Base-by-base conservation (phyloP, 2,888 invertebrate genomes). In the Epsilonema sp. region DNA sequence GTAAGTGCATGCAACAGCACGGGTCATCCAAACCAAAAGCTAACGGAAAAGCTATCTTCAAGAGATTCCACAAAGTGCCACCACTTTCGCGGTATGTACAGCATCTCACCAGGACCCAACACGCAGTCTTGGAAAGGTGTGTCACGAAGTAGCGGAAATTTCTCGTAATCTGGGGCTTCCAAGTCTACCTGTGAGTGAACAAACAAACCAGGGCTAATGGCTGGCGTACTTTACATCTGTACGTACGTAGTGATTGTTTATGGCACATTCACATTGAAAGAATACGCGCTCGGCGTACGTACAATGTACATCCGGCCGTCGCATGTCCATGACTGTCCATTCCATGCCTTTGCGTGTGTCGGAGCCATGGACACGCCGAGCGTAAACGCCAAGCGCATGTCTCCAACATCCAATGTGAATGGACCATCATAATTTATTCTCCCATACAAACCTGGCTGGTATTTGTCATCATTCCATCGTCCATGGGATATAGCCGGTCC, bases 1-100 rank as follows among this genome's bases (percentile, higher is more conserved):
- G n/a, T n/a, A n/a, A n/a, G n/a, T n/a, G n/a, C n/a, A n/a, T n/a
- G n/a, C n/a, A n/a, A n/a, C n/a, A n/a, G n/a, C n/a, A n/a, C n/a
- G n/a, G n/a, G n/a, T n/a, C 31, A 16, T 31, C 55, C 56, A 44
- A 57, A 94, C 94, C 94, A 97, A 71, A 90, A 94, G 67, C 89
- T 92, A 1, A 94, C 81, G 19, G 92, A 92, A 67, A 92, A 89
- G 66, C 90, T 90, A 37, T 80, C 75, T 36, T 79, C 78, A 39
- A 89, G 70, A 1, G 90, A 80, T 53, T 79, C 77, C 3, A 97
- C 83, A 70, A 82, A 87, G 71, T 97, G 97, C 92, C 94, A 97
- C 81, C 86, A 89, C 63, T 79, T 80, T 2, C 82, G 79, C 16
- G 97, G 97, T 55, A 97, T 86, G 63, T 80, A 97, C 45, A 97